Evolutionary conservation across 2,113 vertebrate genomes (phyloP).

Genomic region (Tragelaphus imberbis): DNA sequence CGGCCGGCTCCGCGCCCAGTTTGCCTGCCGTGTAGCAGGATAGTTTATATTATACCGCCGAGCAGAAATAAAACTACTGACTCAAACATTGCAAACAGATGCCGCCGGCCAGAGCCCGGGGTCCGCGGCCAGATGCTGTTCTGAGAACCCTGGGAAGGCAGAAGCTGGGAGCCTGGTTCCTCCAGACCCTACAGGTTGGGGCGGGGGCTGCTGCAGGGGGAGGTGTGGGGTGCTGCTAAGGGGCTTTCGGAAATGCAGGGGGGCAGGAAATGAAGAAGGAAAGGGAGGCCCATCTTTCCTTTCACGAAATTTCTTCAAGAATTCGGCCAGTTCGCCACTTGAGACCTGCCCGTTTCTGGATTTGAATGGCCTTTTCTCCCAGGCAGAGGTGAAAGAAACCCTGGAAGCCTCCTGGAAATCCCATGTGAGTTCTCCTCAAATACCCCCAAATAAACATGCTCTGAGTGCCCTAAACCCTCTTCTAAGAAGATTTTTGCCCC

Average conservation of each 20-base stretch:
- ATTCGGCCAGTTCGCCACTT: background rate
- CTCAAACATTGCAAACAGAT: slow-evolving; percentile 61
- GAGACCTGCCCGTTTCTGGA: background rate
- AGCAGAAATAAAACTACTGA: slow-evolving; percentile 61
- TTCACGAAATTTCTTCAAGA: accelerated
- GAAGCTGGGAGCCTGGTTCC: background rate
- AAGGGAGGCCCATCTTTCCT: background rate
- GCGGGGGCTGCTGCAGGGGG: background rate
- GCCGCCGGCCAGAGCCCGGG: background rate
- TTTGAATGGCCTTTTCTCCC: background rate
- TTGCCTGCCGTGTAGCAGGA: background rate
- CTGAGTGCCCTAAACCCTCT: background rate
- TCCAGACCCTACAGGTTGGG: background rate
- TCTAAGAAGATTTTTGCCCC: background rate
- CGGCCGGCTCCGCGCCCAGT: background rate
- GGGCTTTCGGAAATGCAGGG: background rate
- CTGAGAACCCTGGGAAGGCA: background rate
- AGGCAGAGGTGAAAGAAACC: background rate
- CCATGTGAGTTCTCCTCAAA: background rate
- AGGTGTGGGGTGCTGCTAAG: background rate
- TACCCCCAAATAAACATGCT: background rate
- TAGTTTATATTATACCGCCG: slow-evolving; percentile 5
- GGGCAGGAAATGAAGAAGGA: background rate
- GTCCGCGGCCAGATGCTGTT: background rate
- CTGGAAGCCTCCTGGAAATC: background rate